Conservation (phyloP, 2,113 vertebrate species). For the Formicarius rufipectus region DNA sequence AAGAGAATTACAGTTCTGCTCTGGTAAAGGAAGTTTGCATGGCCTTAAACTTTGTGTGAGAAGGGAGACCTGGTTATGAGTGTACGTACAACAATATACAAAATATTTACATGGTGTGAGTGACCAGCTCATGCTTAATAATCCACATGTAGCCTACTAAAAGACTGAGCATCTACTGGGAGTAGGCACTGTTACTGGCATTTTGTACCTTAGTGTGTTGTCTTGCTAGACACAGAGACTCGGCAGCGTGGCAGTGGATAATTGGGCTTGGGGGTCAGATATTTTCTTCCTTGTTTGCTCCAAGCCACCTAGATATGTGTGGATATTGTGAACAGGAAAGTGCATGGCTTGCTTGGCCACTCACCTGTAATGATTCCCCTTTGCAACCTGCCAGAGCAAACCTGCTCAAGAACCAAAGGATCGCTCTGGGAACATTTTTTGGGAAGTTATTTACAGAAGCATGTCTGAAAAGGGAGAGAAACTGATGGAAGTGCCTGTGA, state of each 20-base stretch:
- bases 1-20: background rate
- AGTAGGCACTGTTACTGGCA: background rate
- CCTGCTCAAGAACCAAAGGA: background rate
- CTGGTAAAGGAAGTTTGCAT: background rate
- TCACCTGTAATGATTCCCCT: background rate
- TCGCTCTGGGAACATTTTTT: background rate
- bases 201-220: background rate
- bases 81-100: accelerated
- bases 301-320: background rate
- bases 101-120: background rate
- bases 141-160: background rate
- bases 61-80: background rate
- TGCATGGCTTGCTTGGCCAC: background rate
- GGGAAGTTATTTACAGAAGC: background rate
- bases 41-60: background rate
- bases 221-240: background rate
- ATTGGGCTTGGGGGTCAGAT: background rate
- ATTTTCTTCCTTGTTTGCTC: background rate
- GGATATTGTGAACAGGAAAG: background rate
- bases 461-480: background rate
- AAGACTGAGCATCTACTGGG: background rate
- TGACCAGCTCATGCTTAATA: background rate
- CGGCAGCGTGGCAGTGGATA: background rate
- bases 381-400: background rate
- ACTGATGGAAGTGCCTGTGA: background rate